Base-by-base conservation (phyloP, 2,113 vertebrate genomes). In the Mus pahari region DNA sequence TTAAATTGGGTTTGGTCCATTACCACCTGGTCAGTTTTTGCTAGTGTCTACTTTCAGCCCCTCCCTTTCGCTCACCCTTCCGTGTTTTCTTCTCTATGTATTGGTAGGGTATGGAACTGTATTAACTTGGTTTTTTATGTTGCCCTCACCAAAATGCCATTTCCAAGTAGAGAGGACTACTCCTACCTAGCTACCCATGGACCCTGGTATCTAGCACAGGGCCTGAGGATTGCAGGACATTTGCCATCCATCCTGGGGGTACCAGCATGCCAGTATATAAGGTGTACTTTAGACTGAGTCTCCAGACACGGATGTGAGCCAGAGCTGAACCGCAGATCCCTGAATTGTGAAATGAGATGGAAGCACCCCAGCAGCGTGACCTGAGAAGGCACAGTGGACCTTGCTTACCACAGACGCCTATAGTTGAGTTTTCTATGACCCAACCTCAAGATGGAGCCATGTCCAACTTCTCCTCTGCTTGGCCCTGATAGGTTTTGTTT, bases 1-100 rank as follows among this genome's bases (percentile, higher is more conserved):
- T 31, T 17, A 55, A 39, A 10, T 33, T 26, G 16, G 8, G 36
- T 22, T 33, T 6, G 3, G 36, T 26, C 60, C 31, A 12, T 45
- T 3, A 26, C 42, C 7, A 4, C 17, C 84, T 19, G 66, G n/a
- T 84, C 55, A 36, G 31, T 75, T 45, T 58, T 89, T 48, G 12
- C 64, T 70, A 8, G 42, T 14, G 13, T 0, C 42, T 3, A 60
- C 68, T 0, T 1, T 0, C 7, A 0, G 36, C 2, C 39, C 0
- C 87, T n/a, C 26, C 0, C 55, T 75, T 2, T 8, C 48, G 0
- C 0, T 0, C 0, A 39, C 5, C 39, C 77, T 60, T 71, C 48
- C 39, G 6, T 20, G 1, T 26, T 17, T 77, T 28, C n/a, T 13
- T 33, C 26, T 0, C 14, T 5, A 1, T 0, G 5, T 36, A 5